Base-by-base conservation (phyloP, 2,797 vertebrate genomes). In the Eupleurogrammus muticus region DNA sequence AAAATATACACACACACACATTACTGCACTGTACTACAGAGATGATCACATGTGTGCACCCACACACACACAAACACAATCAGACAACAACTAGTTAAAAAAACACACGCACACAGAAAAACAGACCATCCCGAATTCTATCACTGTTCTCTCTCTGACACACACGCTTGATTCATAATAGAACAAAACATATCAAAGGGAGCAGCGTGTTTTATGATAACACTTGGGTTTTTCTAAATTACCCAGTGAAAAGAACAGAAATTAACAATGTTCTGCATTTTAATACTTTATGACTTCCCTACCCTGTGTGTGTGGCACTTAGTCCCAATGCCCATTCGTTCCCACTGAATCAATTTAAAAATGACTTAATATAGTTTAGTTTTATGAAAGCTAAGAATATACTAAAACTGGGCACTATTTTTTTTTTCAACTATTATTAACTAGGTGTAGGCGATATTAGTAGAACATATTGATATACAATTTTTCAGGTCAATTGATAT, bases 1-100 rank as follows among this genome's bases (percentile, higher is more conserved):
- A 95, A 90, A 94, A 93, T 92, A 95, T 86, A 95, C 91, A 95
- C 93, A 95, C 85, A 84, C 84, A 92, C 91, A 94, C 93, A 92
- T 87, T 90, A 93, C 89, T 92, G 75, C 71, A 73, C 71, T 80
- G 86, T 85, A 82, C 77, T 80, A 88, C 79, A 80, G 73, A 73
- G 20, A 77, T 65, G 0, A 48, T 62, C 86, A 52, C 75, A 53
- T 66, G 11, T 13, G n/a, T 19, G 1, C 68, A 56, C 56, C 62
- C 66, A 32, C 21, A 35, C 35, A 38, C 53, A 54, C 59, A 54
- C 21, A 66, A 46, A 1, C n/a, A 0, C 49, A n/a, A 44, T 64
- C 70, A 76, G 34, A 62, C 21, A 24, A 66, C 12, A 83, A 50
- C 79, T 9, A 0, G 42, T 20, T 66, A 60, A 38, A 19, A 21